Evolutionary conservation across 2,113 vertebrate genomes (phyloP).

Genomic region (Mohoua ochrocephala): DNA sequence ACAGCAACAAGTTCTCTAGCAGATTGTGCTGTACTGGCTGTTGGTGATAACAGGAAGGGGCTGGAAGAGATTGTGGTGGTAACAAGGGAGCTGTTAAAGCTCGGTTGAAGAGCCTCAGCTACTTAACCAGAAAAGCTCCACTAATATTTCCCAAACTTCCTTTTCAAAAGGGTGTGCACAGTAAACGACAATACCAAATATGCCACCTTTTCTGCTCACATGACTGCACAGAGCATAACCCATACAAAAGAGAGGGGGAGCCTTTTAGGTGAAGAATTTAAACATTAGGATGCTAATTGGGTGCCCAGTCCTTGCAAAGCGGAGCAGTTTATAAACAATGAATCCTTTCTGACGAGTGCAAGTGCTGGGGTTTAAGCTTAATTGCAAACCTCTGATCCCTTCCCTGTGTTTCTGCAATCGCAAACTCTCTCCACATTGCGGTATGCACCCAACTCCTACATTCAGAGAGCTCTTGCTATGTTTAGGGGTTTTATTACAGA

Average conservation of each 20-base stretch:
- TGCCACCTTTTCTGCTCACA: fast-evolving
- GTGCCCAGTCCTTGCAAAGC: not conserved
- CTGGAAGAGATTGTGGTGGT: not conserved
- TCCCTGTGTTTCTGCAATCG: fast-evolving
- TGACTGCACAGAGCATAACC: not conserved
- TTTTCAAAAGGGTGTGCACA: not conserved
- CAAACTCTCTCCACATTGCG: not conserved
- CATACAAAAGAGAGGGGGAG: not conserved
- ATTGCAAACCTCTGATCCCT: not conserved
- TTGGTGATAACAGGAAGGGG: not conserved
- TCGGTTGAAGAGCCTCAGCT: not conserved
- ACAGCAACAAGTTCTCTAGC: not conserved
- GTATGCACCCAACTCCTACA: not conserved
- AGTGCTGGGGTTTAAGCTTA: not conserved
- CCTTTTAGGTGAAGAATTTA: not conserved
- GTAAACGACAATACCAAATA: not conserved
- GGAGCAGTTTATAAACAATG: not conserved
- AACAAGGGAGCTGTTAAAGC: not conserved
- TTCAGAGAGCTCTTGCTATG: not conserved
- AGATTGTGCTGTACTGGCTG: not conserved
- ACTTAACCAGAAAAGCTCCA: not conserved
- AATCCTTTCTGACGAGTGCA: not conserved
- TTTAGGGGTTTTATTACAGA: not conserved
- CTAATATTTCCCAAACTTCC: not conserved
- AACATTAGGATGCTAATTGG: not conserved